A percentile compares a stretch with the other conserved stretches of the same genome.
Conservation (phyloP, 2,888 invertebrate species). For the Acrobasis suavella region DNA sequence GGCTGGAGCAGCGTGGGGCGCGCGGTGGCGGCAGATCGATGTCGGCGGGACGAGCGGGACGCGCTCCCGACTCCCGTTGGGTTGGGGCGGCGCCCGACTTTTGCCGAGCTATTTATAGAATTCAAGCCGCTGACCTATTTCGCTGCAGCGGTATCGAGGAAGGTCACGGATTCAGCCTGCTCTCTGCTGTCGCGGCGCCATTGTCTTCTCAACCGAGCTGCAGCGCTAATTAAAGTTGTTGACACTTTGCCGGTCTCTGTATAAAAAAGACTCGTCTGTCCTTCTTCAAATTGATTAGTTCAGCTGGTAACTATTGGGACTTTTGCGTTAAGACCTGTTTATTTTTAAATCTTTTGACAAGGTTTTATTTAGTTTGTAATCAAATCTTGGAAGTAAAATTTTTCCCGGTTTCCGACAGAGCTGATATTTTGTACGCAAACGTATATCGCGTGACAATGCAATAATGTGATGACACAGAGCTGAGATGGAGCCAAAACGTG, state of each 20-base stretch:
- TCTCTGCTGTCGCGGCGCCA: slow-evolving; percentile 75
- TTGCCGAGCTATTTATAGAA: slow-evolving; percentile 81
- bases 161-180: slow-evolving; percentile 80
- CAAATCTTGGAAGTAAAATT: too few relatives aligned
- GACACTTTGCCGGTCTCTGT: slow-evolving; percentile 65
- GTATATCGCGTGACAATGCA: too few relatives aligned
- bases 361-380: too few relatives aligned
- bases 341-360: too few relatives aligned
- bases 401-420: too few relatives aligned
- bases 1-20: slow-evolving; percentile 34
- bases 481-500: too few relatives aligned
- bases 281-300: slow-evolving; percentile 42
- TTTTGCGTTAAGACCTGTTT: not conserved
- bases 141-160: slow-evolving; percentile 77
- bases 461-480: too few relatives aligned
- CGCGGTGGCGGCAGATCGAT: slow-evolving; percentile 47
- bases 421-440: too few relatives aligned
- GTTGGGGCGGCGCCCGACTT: slow-evolving; percentile 78
- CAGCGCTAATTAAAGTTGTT: slow-evolving; percentile 80
- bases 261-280: slow-evolving; percentile 48
- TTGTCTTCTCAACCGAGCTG: slow-evolving; percentile 76
- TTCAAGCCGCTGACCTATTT: slow-evolving; percentile 82
- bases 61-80: slow-evolving; percentile 57
- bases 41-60: slow-evolving; percentile 51
- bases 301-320: slow-evolving; percentile 7